Percentiles rank a stretch among this genome's conserved stretches.
Conservation (phyloP, 2,888 invertebrate species). For the Catonia carolina region DNA sequence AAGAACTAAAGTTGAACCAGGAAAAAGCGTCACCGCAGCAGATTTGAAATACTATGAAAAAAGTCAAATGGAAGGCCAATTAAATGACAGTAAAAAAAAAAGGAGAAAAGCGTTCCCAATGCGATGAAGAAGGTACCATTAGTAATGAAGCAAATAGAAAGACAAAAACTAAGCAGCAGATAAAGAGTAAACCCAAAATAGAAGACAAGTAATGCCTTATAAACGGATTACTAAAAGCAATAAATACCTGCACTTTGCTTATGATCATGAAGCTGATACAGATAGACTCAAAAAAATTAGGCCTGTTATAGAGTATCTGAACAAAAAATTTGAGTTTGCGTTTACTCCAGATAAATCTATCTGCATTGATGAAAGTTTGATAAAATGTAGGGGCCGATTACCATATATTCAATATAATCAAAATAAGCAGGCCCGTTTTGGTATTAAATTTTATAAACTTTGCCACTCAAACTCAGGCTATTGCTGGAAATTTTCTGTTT, state of each 20-base stretch:
- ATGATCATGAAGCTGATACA: conserved; percentile 7
- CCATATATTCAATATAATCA: conserved; percentile 38
- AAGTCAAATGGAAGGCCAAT: no score
- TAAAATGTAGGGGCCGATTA: conserved; percentile 38
- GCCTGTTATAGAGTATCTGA: conserved; percentile 16
- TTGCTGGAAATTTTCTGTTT: conserved; percentile 13
- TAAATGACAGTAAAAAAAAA: no score
- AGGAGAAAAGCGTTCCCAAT: no score
- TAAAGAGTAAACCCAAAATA: no score
- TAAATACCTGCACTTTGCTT: conserved; percentile 1
- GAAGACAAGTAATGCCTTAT: conserved; percentile 1
- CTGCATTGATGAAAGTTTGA: conserved; percentile 39
- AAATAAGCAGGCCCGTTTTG: conserved; percentile 37
- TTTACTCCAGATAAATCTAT: conserved; percentile 33
- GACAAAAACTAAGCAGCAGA: no score
- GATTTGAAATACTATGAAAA: no score
- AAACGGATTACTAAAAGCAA: not conserved
- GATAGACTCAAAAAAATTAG: conserved; percentile 29
- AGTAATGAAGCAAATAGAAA: no score
- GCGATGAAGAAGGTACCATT: no score
- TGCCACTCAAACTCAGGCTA: conserved; percentile 29
- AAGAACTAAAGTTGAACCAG: no score
- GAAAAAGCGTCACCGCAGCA: no score
- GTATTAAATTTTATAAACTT: conserved; percentile 39
- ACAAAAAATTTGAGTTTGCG: conserved; percentile 10